A percentile compares a stretch with the other conserved stretches of the same genome.
Evolutionary conservation across 2,888 invertebrate genomes (phyloP).

Genomic region (Xanthorhoe designata): DNA sequence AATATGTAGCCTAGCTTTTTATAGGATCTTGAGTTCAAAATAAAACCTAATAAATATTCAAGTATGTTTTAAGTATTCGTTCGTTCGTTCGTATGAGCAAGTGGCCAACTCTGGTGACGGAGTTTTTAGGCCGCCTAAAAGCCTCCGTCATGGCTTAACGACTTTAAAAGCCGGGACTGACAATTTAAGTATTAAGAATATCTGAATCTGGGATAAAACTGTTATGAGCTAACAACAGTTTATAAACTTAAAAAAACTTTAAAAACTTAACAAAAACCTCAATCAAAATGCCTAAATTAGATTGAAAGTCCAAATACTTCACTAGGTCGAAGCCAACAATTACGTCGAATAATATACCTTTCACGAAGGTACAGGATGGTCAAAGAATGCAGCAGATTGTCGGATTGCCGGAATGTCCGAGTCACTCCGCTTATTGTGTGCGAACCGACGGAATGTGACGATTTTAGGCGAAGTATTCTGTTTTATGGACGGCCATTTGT

Average conservation of each 20-base stretch:
- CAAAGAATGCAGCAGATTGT: slow-evolving; percentile 77
- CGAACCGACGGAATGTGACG: slow-evolving; percentile 67
- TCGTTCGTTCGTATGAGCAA: no score
- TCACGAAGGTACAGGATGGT: slow-evolving; percentile 20
- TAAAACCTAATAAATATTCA: no score
- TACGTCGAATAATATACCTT: neutral
- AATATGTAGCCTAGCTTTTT: no score
- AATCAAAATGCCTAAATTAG: neutral
- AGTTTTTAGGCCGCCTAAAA: no score
- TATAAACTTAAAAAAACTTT: neutral
- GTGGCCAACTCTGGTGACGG: no score
- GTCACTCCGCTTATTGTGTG: slow-evolving; percentile 83
- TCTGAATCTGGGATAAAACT: no score
- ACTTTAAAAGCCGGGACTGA: no score
- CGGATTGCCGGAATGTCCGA: slow-evolving; percentile 77
- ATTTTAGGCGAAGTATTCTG: slow-evolving; percentile 59
- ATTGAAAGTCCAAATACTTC: neutral
- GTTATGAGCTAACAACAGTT: no score
- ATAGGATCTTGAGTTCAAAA: no score
- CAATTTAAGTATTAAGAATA: no score
- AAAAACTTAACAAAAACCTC: neutral
- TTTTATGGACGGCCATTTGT: slow-evolving; percentile 32
- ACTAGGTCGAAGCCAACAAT: neutral
- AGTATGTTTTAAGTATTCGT: no score
- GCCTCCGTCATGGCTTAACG: no score